Conservation (phyloP, 2,888 invertebrate genomes). For the Lamellibrachia satsuma region DNA sequence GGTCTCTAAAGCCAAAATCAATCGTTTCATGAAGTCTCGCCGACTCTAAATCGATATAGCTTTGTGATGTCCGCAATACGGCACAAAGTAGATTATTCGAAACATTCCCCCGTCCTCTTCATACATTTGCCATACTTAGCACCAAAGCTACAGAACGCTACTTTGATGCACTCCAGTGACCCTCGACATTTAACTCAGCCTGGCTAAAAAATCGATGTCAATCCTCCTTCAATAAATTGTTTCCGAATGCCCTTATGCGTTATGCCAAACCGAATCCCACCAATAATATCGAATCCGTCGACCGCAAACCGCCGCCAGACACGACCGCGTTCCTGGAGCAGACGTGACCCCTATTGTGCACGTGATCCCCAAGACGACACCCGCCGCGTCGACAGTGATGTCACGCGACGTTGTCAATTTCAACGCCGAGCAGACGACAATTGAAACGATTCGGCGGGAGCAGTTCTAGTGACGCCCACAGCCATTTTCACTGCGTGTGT, state of each 20-base stretch:
- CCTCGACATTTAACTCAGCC: conserved; percentile 14
- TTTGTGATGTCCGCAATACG: neutral
- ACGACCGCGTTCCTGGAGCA: neutral
- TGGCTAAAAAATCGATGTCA: neutral
- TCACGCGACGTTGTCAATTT: neutral
- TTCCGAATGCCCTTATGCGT: conserved; percentile 12
- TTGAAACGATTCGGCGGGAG: neutral
- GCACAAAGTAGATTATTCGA: neutral
- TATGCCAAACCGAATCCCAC: conserved; percentile 1
- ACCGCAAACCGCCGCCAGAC: neutral
- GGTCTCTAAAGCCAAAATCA: neutral
- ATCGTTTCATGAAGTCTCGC: conserved; percentile 4
- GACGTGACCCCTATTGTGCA: neutral
- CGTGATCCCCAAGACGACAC: neutral
- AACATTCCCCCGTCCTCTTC: neutral
- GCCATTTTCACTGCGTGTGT: neutral
- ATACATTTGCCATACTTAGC: neutral
- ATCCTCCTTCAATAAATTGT: neutral
- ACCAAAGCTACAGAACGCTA: neutral
- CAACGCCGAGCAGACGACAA: neutral
- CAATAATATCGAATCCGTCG: conserved; percentile 5
- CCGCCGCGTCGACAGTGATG: neutral
- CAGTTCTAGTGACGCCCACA: neutral
- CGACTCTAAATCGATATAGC: neutral
- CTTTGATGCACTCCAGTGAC: neutral